phyloP scores from a whole-genome alignment of 2,113 vertebrate species.

The Corythaixoides concolor region DNA sequence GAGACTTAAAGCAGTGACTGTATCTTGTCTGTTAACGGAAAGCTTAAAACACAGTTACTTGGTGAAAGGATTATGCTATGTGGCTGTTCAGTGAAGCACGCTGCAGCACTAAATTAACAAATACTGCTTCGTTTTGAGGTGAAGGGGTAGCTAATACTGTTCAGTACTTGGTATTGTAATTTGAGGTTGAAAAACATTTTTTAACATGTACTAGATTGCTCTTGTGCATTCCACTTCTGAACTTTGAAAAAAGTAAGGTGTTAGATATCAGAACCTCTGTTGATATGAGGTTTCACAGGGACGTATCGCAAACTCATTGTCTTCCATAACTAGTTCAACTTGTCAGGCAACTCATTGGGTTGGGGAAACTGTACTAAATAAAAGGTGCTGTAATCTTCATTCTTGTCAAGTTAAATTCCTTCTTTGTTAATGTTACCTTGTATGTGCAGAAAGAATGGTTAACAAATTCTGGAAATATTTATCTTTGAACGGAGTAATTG shows the following conservation, averaged over 20 bases:
- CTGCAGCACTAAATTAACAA: not conserved
- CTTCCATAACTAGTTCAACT: conserved; percentile 52
- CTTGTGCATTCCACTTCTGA: conserved; percentile 25
- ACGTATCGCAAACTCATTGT: conserved; percentile 21
- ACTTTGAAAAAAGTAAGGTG: not conserved
- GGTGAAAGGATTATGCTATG: not conserved
- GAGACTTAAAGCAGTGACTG: conserved; percentile 6
- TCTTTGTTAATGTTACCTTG: not conserved
- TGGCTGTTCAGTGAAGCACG: not conserved
- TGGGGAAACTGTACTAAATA: conserved; percentile 60
- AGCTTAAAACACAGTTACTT: not conserved
- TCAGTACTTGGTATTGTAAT: not conserved
- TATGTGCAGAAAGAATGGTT: not conserved
- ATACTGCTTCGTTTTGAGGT: not conserved
- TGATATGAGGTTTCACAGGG: conserved; percentile 34
- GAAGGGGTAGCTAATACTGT: not conserved
- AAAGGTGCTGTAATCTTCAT: conserved; percentile 67
- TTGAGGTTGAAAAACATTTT: not conserved
- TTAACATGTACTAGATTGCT: conserved; percentile 34
- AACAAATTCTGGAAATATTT: not conserved
- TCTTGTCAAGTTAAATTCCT: conserved; percentile 59
- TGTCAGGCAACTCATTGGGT: conserved; percentile 49
- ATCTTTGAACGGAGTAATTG: not conserved
- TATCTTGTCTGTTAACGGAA: not conserved
- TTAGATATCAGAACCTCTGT: not conserved